phyloP scores from a whole-genome alignment of 2,113 vertebrate species.

The Chiloscyllium plagiosum region DNA sequence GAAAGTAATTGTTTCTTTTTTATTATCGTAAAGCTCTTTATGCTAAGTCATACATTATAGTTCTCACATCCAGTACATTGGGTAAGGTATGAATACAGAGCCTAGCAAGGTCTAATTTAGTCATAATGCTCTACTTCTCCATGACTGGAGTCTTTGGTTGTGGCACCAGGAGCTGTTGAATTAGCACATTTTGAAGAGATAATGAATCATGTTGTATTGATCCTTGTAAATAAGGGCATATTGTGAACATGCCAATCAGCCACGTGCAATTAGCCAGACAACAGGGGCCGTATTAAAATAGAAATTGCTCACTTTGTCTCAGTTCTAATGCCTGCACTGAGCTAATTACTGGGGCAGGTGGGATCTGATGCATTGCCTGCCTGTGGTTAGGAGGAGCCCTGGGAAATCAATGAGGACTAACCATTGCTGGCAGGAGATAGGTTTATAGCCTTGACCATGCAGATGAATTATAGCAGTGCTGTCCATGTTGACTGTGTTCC shows the following conservation, averaged over 20 bases:
- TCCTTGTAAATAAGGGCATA: not conserved
- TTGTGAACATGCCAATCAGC: not conserved
- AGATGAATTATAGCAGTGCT: not conserved
- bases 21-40: not conserved
- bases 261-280: not conserved
- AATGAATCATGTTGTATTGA: not conserved
- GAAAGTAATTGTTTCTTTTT: not conserved
- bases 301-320: not conserved
- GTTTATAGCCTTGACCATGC: not conserved
- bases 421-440: not conserved
- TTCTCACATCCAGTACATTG: not conserved
- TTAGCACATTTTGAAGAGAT: not conserved
- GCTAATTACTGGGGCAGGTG: no score
- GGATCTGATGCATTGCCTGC: not conserved
- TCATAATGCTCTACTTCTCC: not conserved
- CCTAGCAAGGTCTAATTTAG: not conserved
- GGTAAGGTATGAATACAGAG: not conserved
- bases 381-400: not conserved
- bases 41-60: not conserved
- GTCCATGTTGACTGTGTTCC: not conserved
- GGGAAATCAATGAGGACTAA: not conserved
- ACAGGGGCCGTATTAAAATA: not conserved
- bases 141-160: not conserved
- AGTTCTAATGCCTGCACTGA: not conserved
- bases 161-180: not conserved